Evolutionary conservation across 2,888 invertebrate genomes (phyloP).

Genomic region (Choristoneura rosaceana): DNA sequence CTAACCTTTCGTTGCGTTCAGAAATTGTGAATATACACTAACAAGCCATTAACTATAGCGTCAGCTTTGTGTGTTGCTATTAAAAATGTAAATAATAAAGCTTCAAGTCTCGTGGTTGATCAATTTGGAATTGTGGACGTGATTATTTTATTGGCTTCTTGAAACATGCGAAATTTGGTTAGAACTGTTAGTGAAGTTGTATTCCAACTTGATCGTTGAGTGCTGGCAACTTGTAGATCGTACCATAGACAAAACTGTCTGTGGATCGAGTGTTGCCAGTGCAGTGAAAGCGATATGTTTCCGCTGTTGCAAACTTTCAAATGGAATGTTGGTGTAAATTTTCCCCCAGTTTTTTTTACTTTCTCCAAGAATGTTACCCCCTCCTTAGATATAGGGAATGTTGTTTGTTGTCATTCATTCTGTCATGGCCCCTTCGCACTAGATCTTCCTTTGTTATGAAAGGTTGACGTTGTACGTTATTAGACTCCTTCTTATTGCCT

Average conservation of each 20-base stretch:
- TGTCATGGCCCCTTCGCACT: constrained; percentile 78
- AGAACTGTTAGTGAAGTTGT: constrained; percentile 49
- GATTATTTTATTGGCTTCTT: constrained; percentile 74
- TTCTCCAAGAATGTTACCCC: constrained; percentile 87
- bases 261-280: constrained; percentile 70
- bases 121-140: constrained; percentile 82
- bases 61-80: constrained; percentile 79
- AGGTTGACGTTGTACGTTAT: constrained; percentile 77
- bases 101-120: constrained; percentile 74
- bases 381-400: constrained; percentile 82
- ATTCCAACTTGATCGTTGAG: constrained; percentile 81
- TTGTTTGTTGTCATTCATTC: constrained; percentile 71
- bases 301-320: constrained; percentile 79
- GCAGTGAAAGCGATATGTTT: constrained; percentile 63
- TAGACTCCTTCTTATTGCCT: constrained; percentile 51
- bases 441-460: constrained; percentile 72
- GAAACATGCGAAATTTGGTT: constrained; percentile 48
- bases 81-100: constrained; percentile 52
- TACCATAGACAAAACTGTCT: constrained; percentile 5
- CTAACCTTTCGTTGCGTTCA: constrained; percentile 55
- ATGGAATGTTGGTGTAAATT: constrained; percentile 90
- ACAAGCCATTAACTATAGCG: constrained; percentile 73
- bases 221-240: constrained; percentile 69
- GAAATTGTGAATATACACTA: constrained; percentile 78
- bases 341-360: constrained; percentile 61